Percentiles rank a stretch among this genome's conserved stretches.
phyloP scores from a whole-genome alignment of 2,113 vertebrate species.

The Lipophrys pholis region DNA sequence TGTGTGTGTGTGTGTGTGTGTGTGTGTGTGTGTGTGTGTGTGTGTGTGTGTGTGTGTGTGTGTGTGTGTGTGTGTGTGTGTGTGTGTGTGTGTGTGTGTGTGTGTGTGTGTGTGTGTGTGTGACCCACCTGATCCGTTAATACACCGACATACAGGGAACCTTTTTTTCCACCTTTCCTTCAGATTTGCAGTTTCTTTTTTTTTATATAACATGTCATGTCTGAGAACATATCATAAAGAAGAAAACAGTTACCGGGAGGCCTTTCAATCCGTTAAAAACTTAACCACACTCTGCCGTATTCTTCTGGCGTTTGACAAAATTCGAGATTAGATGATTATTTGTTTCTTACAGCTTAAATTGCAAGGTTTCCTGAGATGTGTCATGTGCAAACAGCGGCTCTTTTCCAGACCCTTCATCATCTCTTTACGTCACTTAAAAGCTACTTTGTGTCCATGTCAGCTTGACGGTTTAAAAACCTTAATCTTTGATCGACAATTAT shows the following conservation, averaged over 20 bases:
- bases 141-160: not conserved
- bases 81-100: not conserved
- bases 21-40: not conserved
- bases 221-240: not conserved
- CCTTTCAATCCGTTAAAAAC: too few species aligned
- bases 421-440: conserved; percentile 1
- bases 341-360: not conserved
- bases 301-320: not conserved
- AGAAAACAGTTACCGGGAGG: not conserved
- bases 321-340: not conserved
- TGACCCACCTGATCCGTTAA: not conserved
- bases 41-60: too few species aligned
- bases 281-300: not conserved
- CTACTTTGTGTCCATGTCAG: not conserved
- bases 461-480: not conserved
- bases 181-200: not conserved
- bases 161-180: not conserved
- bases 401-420: conserved; percentile 7
- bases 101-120: not conserved
- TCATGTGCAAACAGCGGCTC: not conserved
- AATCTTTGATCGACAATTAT: conserved; percentile 24
- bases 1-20: not conserved
- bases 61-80: too few species aligned
- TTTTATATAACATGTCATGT: not conserved
- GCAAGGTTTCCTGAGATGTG: not conserved